Base-by-base conservation (phyloP, 1,140 invertebrate genomes). In the Euglossa dilemma region DNA sequence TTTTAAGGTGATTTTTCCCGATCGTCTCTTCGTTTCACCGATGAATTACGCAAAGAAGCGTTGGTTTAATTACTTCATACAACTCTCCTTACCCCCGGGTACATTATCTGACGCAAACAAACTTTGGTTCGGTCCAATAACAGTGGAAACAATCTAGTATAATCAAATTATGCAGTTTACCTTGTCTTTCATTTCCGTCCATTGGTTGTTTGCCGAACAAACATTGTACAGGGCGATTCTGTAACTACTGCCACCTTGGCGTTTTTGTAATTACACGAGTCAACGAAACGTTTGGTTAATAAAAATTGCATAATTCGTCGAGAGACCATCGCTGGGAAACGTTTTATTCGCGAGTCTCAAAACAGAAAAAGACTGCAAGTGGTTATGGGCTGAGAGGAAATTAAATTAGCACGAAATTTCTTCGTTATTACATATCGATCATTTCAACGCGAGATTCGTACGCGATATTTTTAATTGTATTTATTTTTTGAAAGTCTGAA, bases 81-180 rank as follows among this genome's bases (percentile, higher is more conserved):
- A 45, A 43, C 20, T 23, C 20, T 45, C 14, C 20, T 66, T 66
- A 67, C 14, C 7, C 7, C 11, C 1, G 12, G 36, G 6, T 43
- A n/a, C 12, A 67, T 45, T 14, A 45, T 67, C 12, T n/a, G n/a
- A 66, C 20, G 23, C 23, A 45, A 66, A 67, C 28, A 67, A 67
- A 67, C 20, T 23, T 67, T 23, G 12, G 1, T 12, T 66, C 36
- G 23, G 11, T 45, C 43, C 6, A 67, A 23, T 67, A 45, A 12
- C 23, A 67, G 6, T 25, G 28, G 28, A 45, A 67, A 67, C 36
- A 67, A 67, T 67, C 43, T 45, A 45, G 12, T 23, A 67, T n/a
- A 45, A 67, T 67, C 11, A 45, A 45, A 67, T 67, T n/a, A 67
- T 67, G 12, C 43, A 67, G 43, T 67, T 67, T 67, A 67, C 6